Conservation (phyloP, 2,797 vertebrate genomes). For the Capromys pilorides region DNA sequence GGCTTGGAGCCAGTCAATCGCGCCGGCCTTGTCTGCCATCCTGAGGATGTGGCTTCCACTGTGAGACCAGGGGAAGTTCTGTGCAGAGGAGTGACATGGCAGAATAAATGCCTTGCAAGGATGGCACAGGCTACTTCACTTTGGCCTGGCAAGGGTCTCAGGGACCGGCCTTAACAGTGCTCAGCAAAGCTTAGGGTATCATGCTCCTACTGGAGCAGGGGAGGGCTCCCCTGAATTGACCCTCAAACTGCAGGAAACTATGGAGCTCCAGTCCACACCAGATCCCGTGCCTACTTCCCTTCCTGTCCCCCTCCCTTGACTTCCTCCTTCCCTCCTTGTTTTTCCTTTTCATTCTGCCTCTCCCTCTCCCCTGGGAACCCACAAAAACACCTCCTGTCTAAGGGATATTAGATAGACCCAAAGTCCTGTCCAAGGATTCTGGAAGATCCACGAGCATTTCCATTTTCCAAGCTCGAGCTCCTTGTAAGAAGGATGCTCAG, state of each 20-base stretch:
- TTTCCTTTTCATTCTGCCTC: not conserved
- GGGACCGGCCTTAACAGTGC: not conserved
- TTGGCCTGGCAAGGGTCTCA: not conserved
- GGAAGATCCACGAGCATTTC: not conserved
- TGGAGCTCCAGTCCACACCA: not conserved
- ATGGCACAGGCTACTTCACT: not conserved
- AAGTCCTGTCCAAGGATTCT: not conserved
- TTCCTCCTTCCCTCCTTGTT: not conserved
- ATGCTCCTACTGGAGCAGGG: not conserved
- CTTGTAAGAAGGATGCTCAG: not conserved
- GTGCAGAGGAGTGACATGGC: not conserved
- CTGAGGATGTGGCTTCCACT: not conserved
- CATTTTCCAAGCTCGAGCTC: not conserved
- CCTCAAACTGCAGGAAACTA: not conserved
- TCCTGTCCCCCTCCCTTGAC: not conserved
- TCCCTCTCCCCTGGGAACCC: not conserved
- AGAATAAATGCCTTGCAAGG: not conserved
- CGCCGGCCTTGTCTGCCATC: not conserved
- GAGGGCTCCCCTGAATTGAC: not conserved
- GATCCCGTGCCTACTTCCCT: not conserved
- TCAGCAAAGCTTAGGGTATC: accelerated
- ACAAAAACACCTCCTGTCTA: not conserved
- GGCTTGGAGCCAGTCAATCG: not conserved
- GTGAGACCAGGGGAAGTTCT: not conserved
- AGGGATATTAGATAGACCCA: not conserved